Evolutionary conservation across 92 coral and sea anemone species (phyloP).

Genomic region (Parazoanthus swiftii): DNA sequence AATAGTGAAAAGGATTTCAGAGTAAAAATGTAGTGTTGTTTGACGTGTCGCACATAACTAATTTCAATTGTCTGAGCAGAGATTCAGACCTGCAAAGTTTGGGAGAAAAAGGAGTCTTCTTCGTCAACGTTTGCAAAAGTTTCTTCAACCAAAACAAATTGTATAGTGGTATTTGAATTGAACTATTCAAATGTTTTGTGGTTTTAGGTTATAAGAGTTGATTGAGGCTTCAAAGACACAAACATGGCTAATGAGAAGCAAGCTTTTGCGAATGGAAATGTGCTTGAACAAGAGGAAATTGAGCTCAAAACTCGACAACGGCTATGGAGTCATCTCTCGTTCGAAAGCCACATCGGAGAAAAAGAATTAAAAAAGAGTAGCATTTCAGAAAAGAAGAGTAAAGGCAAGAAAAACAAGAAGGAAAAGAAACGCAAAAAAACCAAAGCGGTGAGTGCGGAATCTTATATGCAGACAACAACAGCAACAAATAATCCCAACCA

Average conservation of each 20-base stretch:
- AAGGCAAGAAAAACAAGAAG: conserved; percentile 1
- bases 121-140: not conserved
- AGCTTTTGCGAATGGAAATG: not conserved
- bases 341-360: not conserved
- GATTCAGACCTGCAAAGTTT: no score
- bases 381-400: not conserved
- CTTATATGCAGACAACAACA: no score
- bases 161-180: not conserved
- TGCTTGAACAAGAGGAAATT: not conserved
- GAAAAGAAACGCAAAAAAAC: not conserved
- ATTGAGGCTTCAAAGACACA: not conserved
- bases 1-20: no score
- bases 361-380: not conserved
- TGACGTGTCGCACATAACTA: no score
- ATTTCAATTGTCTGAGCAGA: no score
- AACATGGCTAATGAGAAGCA: not conserved
- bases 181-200: not conserved
- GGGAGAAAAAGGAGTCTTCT: not conserved
- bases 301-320: not conserved
- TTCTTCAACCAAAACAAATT: not conserved
- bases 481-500: no score
- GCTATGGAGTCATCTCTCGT: not conserved
- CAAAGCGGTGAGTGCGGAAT: not conserved
- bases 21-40: no score
- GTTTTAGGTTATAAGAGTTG: not conserved